Base-by-base conservation (phyloP, 2,888 invertebrate genomes). In the Diarsia mendica region DNA sequence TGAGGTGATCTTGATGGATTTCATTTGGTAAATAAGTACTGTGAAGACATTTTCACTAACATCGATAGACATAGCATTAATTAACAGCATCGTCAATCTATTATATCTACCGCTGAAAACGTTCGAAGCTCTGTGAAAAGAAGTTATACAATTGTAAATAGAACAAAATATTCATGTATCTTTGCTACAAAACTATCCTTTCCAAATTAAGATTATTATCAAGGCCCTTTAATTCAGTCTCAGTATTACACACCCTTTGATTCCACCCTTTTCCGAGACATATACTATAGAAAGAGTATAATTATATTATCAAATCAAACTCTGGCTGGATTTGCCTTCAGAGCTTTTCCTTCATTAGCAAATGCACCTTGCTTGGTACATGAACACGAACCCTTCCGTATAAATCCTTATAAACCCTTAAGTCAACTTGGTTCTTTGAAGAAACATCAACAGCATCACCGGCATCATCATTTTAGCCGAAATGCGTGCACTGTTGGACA, bases 261-360 rank as follows among this genome's bases (percentile, higher is more conserved):
- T 39, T 0, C 2, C 3, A 0, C 4, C 39, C 8, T 23, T 49
- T 64, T 44, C 28, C 3, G 28, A 20, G n/a, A 44, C 46, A 5
- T 33, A 39, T 39, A 39, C 39, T 39, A 39, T 39, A 3, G 39
- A 39, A 39, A 39, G 39, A 39, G 39, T 39, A 39, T 39, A 39
- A 39, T 39, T 39, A 39, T 39, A 39, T 39, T 39, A 39, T 51
- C 78, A 77, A 78, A 49, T 15, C 48, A 49, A 49, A 49, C 5
- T 18, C 3, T 18, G 18, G 18, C 20, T 0, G 8, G 8, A 8
- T 39, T 39, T 8, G 8, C 39, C 8, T 39, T 39, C 39, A 28
- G 58, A 72, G 66, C 49, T 79, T 79, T 46, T 49, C 8, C 44
- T 39, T 64, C 64, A 79, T 67, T 80, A 72, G 80, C 73, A 72